These are phyloP conservation scores for Drosophila nasuta DNA, from an alignment of 1,140 invertebrate species.

Conservation along the genomic window DNA sequence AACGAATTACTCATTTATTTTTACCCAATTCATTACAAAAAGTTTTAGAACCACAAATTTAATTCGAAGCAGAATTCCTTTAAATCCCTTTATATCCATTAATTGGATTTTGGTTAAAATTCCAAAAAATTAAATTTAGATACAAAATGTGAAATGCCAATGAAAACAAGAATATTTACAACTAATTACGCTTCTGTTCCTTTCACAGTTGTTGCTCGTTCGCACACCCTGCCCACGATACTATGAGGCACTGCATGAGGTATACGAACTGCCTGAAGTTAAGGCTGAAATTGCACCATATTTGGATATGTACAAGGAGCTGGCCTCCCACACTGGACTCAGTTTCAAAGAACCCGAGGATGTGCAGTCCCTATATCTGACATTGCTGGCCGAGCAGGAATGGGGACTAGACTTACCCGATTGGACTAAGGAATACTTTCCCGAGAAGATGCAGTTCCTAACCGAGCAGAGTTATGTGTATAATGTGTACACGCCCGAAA, in stretches of 20 bases:
- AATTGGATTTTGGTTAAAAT: no score
- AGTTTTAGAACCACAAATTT: no score
- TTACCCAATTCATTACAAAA: neutral
- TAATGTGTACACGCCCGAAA: slow-evolving; percentile 87
- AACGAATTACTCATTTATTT: no score
- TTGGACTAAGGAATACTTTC: slow-evolving; percentile 88
- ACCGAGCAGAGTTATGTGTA: slow-evolving; percentile 87
- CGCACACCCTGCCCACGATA: slow-evolving; percentile 87
- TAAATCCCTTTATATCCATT: no score
- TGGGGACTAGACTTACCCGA: slow-evolving; percentile 87
- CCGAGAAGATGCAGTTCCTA: slow-evolving; percentile 86
- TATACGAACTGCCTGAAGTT: slow-evolving; percentile 86
- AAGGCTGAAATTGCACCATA: slow-evolving; percentile 85
- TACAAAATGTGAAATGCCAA: no score
- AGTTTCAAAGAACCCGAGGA: slow-evolving; percentile 87
- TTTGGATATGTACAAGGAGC: slow-evolving; percentile 86
- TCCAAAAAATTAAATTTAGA: no score
- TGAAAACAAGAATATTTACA: neutral
- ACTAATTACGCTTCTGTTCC: neutral
- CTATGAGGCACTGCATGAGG: slow-evolving; percentile 85
- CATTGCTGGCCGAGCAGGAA: slow-evolving; percentile 87
- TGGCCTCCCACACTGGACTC: slow-evolving; percentile 86
- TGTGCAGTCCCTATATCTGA: slow-evolving; percentile 88
- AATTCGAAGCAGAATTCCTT: no score
- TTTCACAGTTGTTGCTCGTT: slow-evolving; percentile 86